Evolutionary conservation across 2,888 invertebrate species (phyloP).

Genomic region (Drepanosiphum platanoidis): DNA sequence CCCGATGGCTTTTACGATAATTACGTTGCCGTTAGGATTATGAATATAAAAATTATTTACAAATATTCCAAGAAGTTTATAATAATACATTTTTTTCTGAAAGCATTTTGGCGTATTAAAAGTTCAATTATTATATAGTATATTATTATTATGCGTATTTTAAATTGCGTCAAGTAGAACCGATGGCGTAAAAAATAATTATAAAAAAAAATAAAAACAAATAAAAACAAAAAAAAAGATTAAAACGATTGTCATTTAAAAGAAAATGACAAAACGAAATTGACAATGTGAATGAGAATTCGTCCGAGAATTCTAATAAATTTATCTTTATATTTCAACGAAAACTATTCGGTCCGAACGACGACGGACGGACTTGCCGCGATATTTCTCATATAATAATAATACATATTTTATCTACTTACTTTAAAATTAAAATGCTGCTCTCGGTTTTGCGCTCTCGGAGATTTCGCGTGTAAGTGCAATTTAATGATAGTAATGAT

Average conservation of each 20-base stretch:
- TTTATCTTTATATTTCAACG: background rate
- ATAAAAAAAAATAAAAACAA: too few species aligned
- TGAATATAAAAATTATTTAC: background rate
- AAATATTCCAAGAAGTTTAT: background rate
- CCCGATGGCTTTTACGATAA: background rate
- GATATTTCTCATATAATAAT: too few species aligned
- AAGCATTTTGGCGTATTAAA: background rate
- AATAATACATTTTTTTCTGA: background rate
- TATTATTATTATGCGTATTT: background rate
- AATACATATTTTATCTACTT: too few species aligned
- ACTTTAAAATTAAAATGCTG: too few species aligned
- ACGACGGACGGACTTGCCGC: too few species aligned
- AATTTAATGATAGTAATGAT: too few species aligned
- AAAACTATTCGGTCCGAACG: too few species aligned
- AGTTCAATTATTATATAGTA: background rate
- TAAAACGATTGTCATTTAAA: background rate
- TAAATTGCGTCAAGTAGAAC: background rate
- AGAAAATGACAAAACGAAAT: background rate
- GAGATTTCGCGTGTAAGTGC: too few species aligned
- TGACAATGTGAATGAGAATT: background rate
- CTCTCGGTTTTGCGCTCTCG: too few species aligned
- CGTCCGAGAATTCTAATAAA: background rate
- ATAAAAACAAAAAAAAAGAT: too few species aligned
- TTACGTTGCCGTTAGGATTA: background rate
- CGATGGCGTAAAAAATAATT: background rate